Base-by-base conservation (phyloP, 1,140 invertebrate species). In the Popillia japonica region DNA sequence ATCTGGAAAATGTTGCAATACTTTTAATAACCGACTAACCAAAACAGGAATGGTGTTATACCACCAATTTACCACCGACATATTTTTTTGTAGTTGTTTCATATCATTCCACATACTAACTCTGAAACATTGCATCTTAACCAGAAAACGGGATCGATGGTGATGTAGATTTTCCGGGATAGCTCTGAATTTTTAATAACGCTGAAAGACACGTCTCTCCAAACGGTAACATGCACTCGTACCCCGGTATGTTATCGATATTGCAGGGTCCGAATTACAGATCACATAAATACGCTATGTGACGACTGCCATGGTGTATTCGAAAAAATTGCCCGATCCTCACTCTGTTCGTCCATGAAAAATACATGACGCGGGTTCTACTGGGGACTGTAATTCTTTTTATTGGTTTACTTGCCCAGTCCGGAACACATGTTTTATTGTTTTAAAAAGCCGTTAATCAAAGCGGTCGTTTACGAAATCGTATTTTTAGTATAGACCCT, bases 231-330 rank as follows among this genome's bases (percentile, higher is more conserved):
- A 74, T 44, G 72, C 61, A 68, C 22, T 68, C 22, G 61, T 68
- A 68, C 23, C 27, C 27, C 61, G 61, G 72, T 40, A 40, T 44
- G 72, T 74, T 74, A 74, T 74, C 72, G 72, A 74, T 74, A 74
- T 74, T 44, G 72, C 41, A 74, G 72, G 72, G 34, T 14, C 41
- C 72, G 72, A 74, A 74, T 68, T 68, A 68, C 61, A 68, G 61
- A 68, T 68, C 61, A 20, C 61, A 68, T 68, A 68, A 68, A 68
- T 68, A 68, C 61, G 61, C 72, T 80, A 83, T 84, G 82, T 83
- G 83, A 84, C 82, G 83, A 84, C 82, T 83, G 82, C 82, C 80
- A 79, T 78, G 77, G 73, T 79, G 42, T 82, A 84, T 82, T 82
- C 80, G 76, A 79, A 83, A 84, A 84, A 84, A 83, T 82, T 80